These are phyloP conservation scores for Catharus ustulatus DNA, from an alignment of 2,797 vertebrate species.

Conservation along the genomic window DNA sequence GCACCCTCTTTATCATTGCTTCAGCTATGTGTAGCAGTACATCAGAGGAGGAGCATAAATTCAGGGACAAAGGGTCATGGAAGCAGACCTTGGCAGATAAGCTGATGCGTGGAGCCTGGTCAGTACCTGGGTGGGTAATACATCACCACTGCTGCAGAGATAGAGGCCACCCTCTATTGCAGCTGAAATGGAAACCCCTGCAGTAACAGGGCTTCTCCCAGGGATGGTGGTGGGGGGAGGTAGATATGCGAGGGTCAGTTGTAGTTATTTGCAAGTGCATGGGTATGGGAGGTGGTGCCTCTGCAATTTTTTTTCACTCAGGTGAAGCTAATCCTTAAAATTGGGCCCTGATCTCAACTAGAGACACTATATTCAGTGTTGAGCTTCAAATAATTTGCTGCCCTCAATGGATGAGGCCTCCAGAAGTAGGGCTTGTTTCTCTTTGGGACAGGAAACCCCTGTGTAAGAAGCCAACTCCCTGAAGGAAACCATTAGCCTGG, in stretches of 20 bases:
- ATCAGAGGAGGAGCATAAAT: slow-evolving; percentile 16
- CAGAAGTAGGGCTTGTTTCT: neutral
- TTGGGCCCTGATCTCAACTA: neutral
- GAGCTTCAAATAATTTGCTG: neutral
- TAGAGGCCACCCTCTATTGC: neutral
- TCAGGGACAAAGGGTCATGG: slow-evolving; percentile 32
- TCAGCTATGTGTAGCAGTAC: neutral
- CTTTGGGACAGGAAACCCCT: neutral
- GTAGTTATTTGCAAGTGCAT: neutral
- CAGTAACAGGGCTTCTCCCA: neutral
- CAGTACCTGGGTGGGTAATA: slow-evolving; percentile 7
- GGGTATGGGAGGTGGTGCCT: neutral
- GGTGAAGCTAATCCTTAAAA: neutral
- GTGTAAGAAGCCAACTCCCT: neutral
- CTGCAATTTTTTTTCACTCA: neutral
- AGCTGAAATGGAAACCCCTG: slow-evolving; percentile 35
- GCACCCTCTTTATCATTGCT: neutral
- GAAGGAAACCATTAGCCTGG: neutral
- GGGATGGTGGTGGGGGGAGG: neutral
- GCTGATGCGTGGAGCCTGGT: neutral
- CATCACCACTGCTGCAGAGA: neutral
- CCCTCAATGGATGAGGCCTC: neutral
- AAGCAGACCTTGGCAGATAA: slow-evolving; percentile 22
- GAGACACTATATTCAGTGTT: neutral
- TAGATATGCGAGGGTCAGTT: neutral